These are phyloP conservation scores for Paracentrotus lividus DNA, from an alignment of 53 echinoderm and acorn worm species.

Conservation along the genomic window DNA sequence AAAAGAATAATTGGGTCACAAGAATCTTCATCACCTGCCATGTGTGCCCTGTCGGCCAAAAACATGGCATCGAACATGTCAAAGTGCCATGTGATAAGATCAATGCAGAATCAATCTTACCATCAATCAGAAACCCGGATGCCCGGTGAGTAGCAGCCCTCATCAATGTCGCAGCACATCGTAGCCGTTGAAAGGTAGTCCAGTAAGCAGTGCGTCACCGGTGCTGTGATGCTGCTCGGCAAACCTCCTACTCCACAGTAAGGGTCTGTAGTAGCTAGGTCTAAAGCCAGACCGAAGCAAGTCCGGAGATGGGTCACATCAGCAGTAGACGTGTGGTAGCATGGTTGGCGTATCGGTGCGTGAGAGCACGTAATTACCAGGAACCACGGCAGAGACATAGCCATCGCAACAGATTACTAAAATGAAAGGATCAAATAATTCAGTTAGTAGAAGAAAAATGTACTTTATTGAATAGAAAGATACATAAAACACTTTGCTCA, in stretches of 20 bases:
- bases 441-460: not conserved
- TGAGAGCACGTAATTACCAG: not conserved
- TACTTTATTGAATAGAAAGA: too few species aligned
- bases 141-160: slow-evolving; percentile 14
- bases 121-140: not conserved
- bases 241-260: not conserved
- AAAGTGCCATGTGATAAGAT: too few species aligned
- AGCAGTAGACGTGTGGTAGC: not conserved
- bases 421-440: too few species aligned
- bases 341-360: not conserved
- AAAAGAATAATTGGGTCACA: too few species aligned
- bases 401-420: not conserved
- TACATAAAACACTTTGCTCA: too few species aligned
- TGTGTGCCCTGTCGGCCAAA: too few species aligned
- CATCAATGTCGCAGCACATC: slow-evolving; percentile 1
- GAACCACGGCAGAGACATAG: slow-evolving; percentile 49
- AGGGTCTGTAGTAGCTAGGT: not conserved
- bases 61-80: too few species aligned
- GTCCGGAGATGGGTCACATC: not conserved
- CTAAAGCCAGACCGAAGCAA: not conserved
- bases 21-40: too few species aligned
- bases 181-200: not conserved
- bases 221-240: not conserved
- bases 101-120: too few species aligned
- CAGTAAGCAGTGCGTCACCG: not conserved